Percentiles rank a stretch among this genome's conserved stretches.
phyloP scores from a whole-genome alignment of 2,113 vertebrate genomes.

The Ginglymostoma cirratum region DNA sequence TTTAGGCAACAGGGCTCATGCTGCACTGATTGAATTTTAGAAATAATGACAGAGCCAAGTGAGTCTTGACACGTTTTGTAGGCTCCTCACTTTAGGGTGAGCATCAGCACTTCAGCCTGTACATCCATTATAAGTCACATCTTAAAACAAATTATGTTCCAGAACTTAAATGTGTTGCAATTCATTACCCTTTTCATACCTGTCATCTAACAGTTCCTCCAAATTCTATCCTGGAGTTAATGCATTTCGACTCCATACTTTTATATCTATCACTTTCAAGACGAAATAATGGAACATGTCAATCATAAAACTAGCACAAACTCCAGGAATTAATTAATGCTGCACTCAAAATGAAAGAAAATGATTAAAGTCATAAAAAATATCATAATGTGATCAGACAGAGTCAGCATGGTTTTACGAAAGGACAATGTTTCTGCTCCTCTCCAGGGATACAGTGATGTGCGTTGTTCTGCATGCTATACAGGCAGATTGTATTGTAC shows the following conservation, averaged over 20 bases:
- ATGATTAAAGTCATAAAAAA: too few relatives aligned
- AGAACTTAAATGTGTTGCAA: not conserved
- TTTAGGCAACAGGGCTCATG: not conserved
- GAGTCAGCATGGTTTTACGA: too few relatives aligned
- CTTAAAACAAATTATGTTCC: slow-evolving; percentile 11
- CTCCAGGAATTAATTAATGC: not conserved
- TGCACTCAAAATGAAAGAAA: not conserved
- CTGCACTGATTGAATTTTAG: not conserved
- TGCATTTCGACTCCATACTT: not conserved
- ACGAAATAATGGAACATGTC: not conserved
- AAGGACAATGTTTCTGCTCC: too few relatives aligned
- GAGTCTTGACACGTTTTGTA: not conserved
- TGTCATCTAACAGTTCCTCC: not conserved
- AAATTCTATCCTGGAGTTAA: not conserved
- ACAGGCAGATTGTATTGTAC: too few relatives aligned
- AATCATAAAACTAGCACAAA: not conserved
- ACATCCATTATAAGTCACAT: not conserved
- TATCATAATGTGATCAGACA: too few relatives aligned
- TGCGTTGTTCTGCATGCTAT: too few relatives aligned
- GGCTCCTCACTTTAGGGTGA: not conserved
- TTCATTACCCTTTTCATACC: slow-evolving; percentile 10
- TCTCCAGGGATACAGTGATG: too few relatives aligned
- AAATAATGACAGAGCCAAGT: not conserved
- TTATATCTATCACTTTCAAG: not conserved
- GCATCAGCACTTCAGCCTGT: not conserved